Base-by-base conservation (phyloP, 2,888 invertebrate genomes). In the Pyralis farinalis region DNA sequence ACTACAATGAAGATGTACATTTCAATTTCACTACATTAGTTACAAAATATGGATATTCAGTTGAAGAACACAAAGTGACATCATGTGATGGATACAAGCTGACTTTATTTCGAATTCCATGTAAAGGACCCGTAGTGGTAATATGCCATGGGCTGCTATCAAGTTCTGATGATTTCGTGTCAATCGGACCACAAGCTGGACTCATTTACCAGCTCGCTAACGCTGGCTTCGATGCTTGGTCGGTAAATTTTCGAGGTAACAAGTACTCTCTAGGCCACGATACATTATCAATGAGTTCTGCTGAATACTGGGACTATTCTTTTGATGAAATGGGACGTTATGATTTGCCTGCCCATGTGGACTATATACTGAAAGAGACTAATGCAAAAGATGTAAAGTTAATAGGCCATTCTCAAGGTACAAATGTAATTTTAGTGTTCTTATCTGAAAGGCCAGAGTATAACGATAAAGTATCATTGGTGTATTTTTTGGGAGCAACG, bases 341-440 rank as follows among this genome's bases (percentile, higher is more conserved):
- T 54, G 96, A 96, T 72, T 56, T 96, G n/a, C 94, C 95, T 1
- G 91, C 93, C 0, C 92, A 91, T 69, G 91, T 96, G 31, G 92
- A 95, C 60, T 30, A 10, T 10, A 10, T 9, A 5, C 11, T 10
- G 11, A 1, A 30, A 3, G 6, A 1, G 7, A 10, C 10, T 30
- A 30, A 10, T 30, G 7, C n/a, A 7, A 2, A 30, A 30, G 7
- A 30, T 10, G 5, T 30, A 7, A 11, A 10, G 10, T n/a, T 10
- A 7, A 10, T 30, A 3, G 30, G 10, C n/a, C 30, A 30, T 10
- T 95, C 94, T 0, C 90, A 90, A 57, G 95, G 95, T 10, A 91
- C 91, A 0, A 91, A 91, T 0, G 64, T 71, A 7, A 92, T 91
- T 55, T 92, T 84, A 63, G 90, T 92, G 0, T 90, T 92, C 90